Evolutionary conservation across 2,113 vertebrate genomes (phyloP).

Genomic region (Callorhinus ursinus): DNA sequence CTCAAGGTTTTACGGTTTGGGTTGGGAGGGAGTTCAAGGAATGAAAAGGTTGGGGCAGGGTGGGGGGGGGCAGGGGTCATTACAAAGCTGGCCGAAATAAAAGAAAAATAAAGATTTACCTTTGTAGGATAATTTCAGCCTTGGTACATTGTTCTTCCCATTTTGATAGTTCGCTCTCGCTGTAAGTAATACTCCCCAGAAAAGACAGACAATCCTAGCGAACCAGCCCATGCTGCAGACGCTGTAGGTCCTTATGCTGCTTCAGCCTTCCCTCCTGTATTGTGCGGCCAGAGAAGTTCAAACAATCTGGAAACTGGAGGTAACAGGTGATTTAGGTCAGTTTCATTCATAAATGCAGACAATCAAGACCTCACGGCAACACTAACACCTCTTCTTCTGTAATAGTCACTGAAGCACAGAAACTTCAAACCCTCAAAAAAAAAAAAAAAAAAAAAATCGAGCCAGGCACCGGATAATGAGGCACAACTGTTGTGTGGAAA

Average conservation of each 20-base stretch:
- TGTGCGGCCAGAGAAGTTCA: slow-evolving; percentile 85
- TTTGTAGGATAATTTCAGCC: slow-evolving; percentile 97
- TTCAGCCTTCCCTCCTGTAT: slow-evolving; percentile 81
- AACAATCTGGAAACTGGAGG: slow-evolving; percentile 89
- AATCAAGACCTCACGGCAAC: slow-evolving; percentile 73
- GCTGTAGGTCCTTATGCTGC: slow-evolving; percentile 80
- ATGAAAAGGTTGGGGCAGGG: background rate
- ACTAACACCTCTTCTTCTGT: slow-evolving; percentile 75
- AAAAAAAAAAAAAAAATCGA: slow-evolving; percentile 58
- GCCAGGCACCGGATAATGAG: slow-evolving; percentile 81
- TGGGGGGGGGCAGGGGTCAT: background rate
- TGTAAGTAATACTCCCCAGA: slow-evolving; percentile 89
- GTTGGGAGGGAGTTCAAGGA: slow-evolving; percentile 63
- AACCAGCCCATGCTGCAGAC: slow-evolving; percentile 93
- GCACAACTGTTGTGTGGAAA: slow-evolving; percentile 82
- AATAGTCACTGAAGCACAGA: slow-evolving; percentile 72
- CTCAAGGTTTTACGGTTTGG: slow-evolving; percentile 54
- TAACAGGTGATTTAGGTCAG: slow-evolving; percentile 90
- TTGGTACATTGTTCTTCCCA: slow-evolving; percentile 93
- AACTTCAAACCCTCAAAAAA: slow-evolving; percentile 80
- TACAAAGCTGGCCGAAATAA: slow-evolving; percentile 54
- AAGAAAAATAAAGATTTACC: slow-evolving; percentile 87
- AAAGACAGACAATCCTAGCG: slow-evolving; percentile 89
- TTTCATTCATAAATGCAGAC: slow-evolving; percentile 83
- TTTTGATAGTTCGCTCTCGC: slow-evolving; percentile 88